Conservation (phyloP, 2,797 vertebrate species). For the Crenichthys baileyi region DNA sequence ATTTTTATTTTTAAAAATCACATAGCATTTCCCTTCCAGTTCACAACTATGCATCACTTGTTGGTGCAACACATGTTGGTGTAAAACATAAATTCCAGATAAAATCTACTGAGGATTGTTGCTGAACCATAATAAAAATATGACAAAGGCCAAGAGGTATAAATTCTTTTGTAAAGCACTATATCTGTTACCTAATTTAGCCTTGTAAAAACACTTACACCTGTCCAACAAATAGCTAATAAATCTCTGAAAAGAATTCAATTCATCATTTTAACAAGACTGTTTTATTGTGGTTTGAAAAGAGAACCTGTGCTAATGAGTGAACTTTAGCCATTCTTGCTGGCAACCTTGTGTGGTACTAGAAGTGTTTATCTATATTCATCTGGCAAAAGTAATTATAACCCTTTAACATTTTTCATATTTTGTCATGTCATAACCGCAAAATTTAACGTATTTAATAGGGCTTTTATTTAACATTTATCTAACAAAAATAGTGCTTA, state of each 20-base stretch:
- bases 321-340: neutral
- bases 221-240: neutral
- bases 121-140: neutral
- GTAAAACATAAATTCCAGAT: neutral
- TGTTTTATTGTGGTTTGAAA: conserved; percentile 8
- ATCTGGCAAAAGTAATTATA: neutral
- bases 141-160: neutral
- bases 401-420: no score
- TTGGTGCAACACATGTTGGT: no score
- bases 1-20: neutral
- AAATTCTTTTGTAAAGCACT: neutral
- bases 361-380: neutral
- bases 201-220: neutral
- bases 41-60: neutral
- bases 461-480: no score
- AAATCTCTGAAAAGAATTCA: neutral
- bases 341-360: neutral
- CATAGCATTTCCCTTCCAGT: neutral
- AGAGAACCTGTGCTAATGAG: conserved; percentile 1
- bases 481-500: no score
- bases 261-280: conserved; percentile 9
- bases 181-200: neutral
- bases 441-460: no score
- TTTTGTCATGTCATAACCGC: no score
- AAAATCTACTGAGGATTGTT: neutral